These are phyloP conservation scores for Eilema caniola DNA, from an alignment of 2,888 invertebrate species.

Conservation along the genomic window DNA sequence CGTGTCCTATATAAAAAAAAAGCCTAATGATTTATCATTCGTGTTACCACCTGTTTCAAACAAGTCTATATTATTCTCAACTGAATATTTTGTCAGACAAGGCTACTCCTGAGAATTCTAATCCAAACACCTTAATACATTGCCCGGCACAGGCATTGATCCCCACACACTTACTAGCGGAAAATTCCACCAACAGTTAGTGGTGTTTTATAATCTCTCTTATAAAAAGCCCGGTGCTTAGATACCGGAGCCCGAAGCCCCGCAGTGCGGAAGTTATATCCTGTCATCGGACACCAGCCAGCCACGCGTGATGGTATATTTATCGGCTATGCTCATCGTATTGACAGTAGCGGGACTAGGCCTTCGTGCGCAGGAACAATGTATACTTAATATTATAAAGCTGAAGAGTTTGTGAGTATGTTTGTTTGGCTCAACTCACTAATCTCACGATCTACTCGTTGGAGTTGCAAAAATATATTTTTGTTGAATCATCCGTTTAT, in stretches of 20 bases:
- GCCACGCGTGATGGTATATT: constrained; percentile 39
- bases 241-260: constrained; percentile 77
- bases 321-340: constrained; percentile 23
- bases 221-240: constrained; percentile 58
- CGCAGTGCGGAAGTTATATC: constrained; percentile 70
- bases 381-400: no score
- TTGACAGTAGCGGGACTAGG: constrained; percentile 13
- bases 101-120: not conserved
- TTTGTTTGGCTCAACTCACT: no score
- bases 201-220: constrained; percentile 3
- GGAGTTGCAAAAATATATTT: no score
- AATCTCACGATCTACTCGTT: no score
- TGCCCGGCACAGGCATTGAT: not conserved
- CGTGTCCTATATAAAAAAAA: no score
- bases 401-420: no score
- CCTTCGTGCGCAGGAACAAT: no score
- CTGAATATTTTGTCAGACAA: not conserved
- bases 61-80: not conserved
- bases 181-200: not conserved
- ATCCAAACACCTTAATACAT: not conserved
- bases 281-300: constrained; percentile 71
- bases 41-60: not conserved
- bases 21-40: no score
- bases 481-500: no score
- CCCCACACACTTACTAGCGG: not conserved